Conservation (phyloP, 2,113 vertebrate species). For the Dasyornis broadbenti region DNA sequence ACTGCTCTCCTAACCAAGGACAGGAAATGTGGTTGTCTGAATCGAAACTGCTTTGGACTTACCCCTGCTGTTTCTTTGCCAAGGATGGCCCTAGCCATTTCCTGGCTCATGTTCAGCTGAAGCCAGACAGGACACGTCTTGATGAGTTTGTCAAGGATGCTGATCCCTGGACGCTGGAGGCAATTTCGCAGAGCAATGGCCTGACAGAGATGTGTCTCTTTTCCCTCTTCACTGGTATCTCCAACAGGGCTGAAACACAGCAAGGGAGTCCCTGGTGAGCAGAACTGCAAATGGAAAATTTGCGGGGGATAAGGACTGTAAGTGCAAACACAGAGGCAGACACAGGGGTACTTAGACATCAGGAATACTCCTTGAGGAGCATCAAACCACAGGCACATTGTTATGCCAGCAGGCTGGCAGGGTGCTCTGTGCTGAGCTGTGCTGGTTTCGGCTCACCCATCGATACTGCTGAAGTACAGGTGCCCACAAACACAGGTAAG, state of each 20-base stretch:
- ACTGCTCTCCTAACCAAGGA: not conserved
- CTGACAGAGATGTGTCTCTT: not conserved
- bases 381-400: not conserved
- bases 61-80: slow-evolving; percentile 81
- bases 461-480: rapidly evolving
- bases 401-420: not conserved
- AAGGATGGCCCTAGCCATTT: slow-evolving; percentile 70
- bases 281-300: not conserved
- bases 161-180: slow-evolving; percentile 65
- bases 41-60: slow-evolving; percentile 32
- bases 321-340: not conserved
- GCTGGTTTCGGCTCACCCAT: not conserved
- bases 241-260: slow-evolving; percentile 31
- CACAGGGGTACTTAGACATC: not conserved
- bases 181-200: not conserved
- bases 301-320: not conserved
- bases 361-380: not conserved
- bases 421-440: not conserved
- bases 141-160: slow-evolving; percentile 81
- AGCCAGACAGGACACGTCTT: slow-evolving; percentile 86
- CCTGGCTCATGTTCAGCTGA: slow-evolving; percentile 75
- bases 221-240: slow-evolving; percentile 10
- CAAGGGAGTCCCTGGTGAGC: not conserved
- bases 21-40: slow-evolving; percentile 7
- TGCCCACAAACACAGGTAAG: not conserved